These are phyloP conservation scores for Procambarus virginalis DNA, from an alignment of 1,140 invertebrate species.

Conservation along the genomic window DNA sequence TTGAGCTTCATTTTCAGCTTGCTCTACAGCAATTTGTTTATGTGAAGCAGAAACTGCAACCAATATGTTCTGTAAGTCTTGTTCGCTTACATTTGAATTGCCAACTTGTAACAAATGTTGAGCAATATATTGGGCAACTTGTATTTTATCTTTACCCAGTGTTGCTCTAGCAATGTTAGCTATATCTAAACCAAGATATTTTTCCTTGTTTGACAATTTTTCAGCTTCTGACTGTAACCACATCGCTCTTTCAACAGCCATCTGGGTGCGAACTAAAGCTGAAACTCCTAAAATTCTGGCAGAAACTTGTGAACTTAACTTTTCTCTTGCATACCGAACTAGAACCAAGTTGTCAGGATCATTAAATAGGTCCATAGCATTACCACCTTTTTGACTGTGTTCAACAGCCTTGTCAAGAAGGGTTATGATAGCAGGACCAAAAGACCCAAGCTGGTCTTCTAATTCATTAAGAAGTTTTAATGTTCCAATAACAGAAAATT, in stretches of 20 bases:
- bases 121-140: slow-evolving; percentile 68
- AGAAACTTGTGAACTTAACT: slow-evolving; percentile 52
- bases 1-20: slow-evolving; percentile 21
- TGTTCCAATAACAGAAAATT: slow-evolving; percentile 68
- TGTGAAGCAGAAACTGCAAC: slow-evolving; percentile 63
- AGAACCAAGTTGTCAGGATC: slow-evolving; percentile 64
- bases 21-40: slow-evolving; percentile 34
- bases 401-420: slow-evolving; percentile 57
- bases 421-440: slow-evolving; percentile 58
- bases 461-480: slow-evolving; percentile 63
- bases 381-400: slow-evolving; percentile 31
- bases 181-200: slow-evolving; percentile 64
- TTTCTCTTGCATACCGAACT: slow-evolving; percentile 61
- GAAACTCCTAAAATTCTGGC: slow-evolving; percentile 51
- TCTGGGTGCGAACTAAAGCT: slow-evolving; percentile 37
- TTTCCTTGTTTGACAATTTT: slow-evolving; percentile 40
- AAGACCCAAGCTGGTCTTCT: slow-evolving; percentile 67
- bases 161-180: slow-evolving; percentile 60
- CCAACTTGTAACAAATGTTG: slow-evolving; percentile 65
- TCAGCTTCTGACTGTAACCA: slow-evolving; percentile 66
- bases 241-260: slow-evolving; percentile 68
- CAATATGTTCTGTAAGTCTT: slow-evolving; percentile 65
- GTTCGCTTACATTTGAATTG: slow-evolving; percentile 68
- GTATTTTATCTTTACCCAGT: slow-evolving; percentile 65
- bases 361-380: slow-evolving; percentile 63